Conservation (phyloP, 2,113 vertebrate species). For the Anas platyrhynchos region DNA sequence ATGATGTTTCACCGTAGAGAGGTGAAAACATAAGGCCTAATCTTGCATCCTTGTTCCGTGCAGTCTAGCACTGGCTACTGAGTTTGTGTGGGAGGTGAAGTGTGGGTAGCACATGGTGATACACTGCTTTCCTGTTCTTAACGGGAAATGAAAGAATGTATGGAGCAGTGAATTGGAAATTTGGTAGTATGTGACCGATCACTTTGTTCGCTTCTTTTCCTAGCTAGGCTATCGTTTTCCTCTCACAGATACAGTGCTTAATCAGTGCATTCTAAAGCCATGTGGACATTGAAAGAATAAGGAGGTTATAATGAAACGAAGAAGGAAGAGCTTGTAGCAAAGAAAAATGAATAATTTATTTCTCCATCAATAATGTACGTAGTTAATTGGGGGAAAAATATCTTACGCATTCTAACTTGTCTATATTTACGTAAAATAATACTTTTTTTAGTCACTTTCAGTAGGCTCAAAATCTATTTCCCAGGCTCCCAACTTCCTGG, state of each 20-base stretch:
- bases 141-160: neutral
- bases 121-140: neutral
- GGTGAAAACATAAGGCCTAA: neutral
- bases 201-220: neutral
- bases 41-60: neutral
- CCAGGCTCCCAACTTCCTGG: constrained; percentile 55
- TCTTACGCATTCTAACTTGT: neutral
- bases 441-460: constrained; percentile 8
- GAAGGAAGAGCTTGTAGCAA: neutral
- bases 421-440: constrained; percentile 41
- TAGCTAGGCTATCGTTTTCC: neutral
- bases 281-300: neutral
- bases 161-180: neutral
- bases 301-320: neutral
- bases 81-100: neutral
- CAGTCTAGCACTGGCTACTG: neutral
- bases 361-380: neutral
- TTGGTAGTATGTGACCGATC: neutral
- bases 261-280: neutral
- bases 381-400: constrained; percentile 22
- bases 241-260: neutral
- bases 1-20: neutral
- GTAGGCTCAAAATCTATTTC: constrained; percentile 32
- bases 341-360: neutral
- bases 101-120: neutral